A percentile compares a stretch with the other conserved stretches of the same genome.
These are phyloP conservation scores for Clivina fossor DNA, from an alignment of 2,888 invertebrate genomes.

Conservation along the genomic window DNA sequence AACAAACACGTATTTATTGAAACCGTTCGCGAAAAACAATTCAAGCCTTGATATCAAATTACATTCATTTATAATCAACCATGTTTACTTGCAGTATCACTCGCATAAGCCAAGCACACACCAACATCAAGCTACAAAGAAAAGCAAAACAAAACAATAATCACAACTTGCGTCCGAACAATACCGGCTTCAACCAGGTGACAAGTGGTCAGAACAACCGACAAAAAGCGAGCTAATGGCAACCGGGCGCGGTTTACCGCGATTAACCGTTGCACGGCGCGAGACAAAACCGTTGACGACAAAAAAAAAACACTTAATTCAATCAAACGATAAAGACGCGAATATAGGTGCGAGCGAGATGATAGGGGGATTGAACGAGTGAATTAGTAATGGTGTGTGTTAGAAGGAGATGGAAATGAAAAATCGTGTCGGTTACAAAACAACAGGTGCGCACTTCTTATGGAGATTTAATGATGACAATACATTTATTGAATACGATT, in stretches of 20 bases:
- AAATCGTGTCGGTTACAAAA: not conserved
- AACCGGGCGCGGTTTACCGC: slow-evolving; percentile 12
- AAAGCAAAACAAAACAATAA: too few relatives aligned
- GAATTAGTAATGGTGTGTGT: not conserved
- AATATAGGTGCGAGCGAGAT: slow-evolving; percentile 1
- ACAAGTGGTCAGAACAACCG: slow-evolving; percentile 13
- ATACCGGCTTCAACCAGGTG: slow-evolving; percentile 9
- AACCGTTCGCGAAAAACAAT: too few relatives aligned
- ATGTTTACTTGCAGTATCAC: too few relatives aligned
- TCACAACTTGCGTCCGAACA: too few relatives aligned
- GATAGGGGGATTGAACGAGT: not conserved
- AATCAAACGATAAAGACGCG: slow-evolving; percentile 4
- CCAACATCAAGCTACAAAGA: too few relatives aligned
- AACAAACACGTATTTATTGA: too few relatives aligned
- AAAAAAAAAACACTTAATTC: slow-evolving; percentile 16
- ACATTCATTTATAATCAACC: too few relatives aligned
- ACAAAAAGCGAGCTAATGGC: slow-evolving; percentile 19
- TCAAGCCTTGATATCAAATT: too few relatives aligned
- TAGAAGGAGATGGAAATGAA: not conserved
- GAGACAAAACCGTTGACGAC: slow-evolving; percentile 15
- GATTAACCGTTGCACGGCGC: slow-evolving; percentile 12
- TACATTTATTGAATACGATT: slow-evolving; percentile 7
- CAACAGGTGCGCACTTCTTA: slow-evolving; percentile 11
- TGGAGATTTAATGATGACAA: not conserved
- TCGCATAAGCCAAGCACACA: too few relatives aligned